These are phyloP conservation scores for Lepidotrigona ventralis DNA, from an alignment of 1,140 invertebrate genomes.

Conservation along the genomic window DNA sequence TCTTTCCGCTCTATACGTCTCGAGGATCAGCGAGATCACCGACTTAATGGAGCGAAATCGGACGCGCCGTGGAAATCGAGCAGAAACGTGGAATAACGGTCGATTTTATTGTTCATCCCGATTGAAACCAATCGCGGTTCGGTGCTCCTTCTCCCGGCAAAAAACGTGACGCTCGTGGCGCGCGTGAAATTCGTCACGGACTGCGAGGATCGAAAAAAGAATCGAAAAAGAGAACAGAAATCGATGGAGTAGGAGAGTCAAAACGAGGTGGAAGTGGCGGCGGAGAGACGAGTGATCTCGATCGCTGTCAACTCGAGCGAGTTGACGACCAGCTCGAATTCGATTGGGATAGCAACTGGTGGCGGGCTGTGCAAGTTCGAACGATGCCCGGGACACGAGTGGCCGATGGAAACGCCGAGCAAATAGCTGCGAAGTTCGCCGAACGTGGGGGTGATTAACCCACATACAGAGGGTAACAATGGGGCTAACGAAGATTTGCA, in stretches of 20 bases:
- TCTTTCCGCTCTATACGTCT: too few species aligned
- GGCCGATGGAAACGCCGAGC: slow-evolving; percentile 10
- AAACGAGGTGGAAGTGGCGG: neutral
- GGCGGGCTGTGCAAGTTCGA: slow-evolving; percentile 9
- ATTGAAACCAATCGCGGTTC: slow-evolving; percentile 1
- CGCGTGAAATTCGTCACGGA: slow-evolving; percentile 23
- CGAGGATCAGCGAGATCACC: neutral
- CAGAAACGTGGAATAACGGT: slow-evolving; percentile 19
- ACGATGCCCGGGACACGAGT: slow-evolving; percentile 8
- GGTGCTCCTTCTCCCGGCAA: too few species aligned
- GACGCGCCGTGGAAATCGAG: slow-evolving; percentile 21
- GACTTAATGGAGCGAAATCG: slow-evolving; percentile 29
- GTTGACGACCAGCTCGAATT: slow-evolving; percentile 26
- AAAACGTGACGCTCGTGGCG: slow-evolving; percentile 36
- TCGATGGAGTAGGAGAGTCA: neutral
- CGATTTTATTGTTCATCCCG: slow-evolving; percentile 30
- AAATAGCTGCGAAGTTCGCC: slow-evolving; percentile 29
- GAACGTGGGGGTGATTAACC: slow-evolving; percentile 44
- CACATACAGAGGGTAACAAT: slow-evolving; percentile 39
- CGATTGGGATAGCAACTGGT: slow-evolving; percentile 35
- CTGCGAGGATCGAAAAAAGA: neutral
- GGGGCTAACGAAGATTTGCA: slow-evolving; percentile 47
- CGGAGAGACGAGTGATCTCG: slow-evolving; percentile 4
- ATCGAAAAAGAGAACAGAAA: too few species aligned
- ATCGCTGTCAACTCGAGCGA: slow-evolving; percentile 13